Evolutionary conservation across 53 echinoderm and acorn worm species (phyloP), one percentile per base, ranked within the genome.

Genomic region (Zoroaster sp.): DNA sequence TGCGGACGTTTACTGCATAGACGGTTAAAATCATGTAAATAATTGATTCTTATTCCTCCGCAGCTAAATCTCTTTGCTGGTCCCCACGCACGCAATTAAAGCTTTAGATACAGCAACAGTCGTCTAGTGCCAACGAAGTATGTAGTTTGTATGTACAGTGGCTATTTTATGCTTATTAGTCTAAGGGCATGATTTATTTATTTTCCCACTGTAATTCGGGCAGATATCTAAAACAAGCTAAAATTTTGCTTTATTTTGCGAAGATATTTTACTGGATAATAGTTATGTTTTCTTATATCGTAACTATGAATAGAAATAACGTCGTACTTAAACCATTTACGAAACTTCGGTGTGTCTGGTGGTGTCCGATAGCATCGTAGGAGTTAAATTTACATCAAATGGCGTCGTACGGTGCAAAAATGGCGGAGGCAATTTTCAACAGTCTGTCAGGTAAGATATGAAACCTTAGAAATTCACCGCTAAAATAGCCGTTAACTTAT

Each of bases 141-240:
- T 40, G n/a, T 41, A 69, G 21, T 2, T 3, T 28, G 63, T 59
- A 25, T 28, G 85, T 45, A 69, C 49, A 35, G 85, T 85, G 53
- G 72, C 85, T 85, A 85, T 85, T 85, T 85, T 85, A 85, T 85
- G 85, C 85, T 70, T 85, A 85, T 85, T 85, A 85, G 85, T 85
- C 70, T 83, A 40, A 20, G 41, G 40, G 20, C 39, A 39, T 43
- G 20, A 11, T 39, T 7, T n/a, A n/a, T 49, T 85, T 71, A 13
- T 69, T 45, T 85, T 85, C 70, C 85, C 54, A 13, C 79, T 3
- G 6, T 59, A 14, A 9, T 59, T 39, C 11, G 79, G 79, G 34
- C 76, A 32, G 10, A 69, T 35, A 35, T 10, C 31, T 4, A 6
- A 34, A 69, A 69, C 11, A 69, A 14, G 0, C 6, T 2, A 9